Evolutionary conservation across 2,113 vertebrate species (phyloP).

Genomic region (Prolemur simus): DNA sequence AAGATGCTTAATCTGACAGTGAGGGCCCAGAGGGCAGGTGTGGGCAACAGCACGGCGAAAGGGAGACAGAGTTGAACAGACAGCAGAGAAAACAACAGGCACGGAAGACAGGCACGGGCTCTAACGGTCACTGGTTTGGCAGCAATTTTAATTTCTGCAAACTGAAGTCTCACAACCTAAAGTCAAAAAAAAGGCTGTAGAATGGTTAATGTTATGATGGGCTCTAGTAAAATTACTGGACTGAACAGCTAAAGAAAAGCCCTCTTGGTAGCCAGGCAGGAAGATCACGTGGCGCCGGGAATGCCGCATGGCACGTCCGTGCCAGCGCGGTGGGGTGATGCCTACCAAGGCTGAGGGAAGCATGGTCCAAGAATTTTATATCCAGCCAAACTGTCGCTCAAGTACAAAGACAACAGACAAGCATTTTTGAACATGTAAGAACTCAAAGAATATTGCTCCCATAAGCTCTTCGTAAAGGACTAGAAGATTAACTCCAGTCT

Average conservation of each 20-base stretch:
- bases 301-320: neutral
- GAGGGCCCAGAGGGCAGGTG: neutral
- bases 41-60: neutral
- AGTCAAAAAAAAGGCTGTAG: neutral
- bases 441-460: conserved; percentile 63
- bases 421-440: conserved; percentile 70
- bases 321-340: neutral
- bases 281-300: neutral
- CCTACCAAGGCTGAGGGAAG: neutral
- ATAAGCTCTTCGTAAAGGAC: conserved; percentile 60
- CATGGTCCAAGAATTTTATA: conserved; percentile 51
- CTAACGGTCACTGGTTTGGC: neutral
- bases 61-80: neutral
- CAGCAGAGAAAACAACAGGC: neutral
- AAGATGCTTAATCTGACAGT: neutral
- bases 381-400: conserved; percentile 64
- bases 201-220: neutral
- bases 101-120: neutral
- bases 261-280: neutral
- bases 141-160: neutral
- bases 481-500: conserved; percentile 50
- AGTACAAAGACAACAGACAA: conserved; percentile 22
- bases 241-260: neutral
- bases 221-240: neutral
- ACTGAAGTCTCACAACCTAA: neutral